phyloP scores from a whole-genome alignment of 2,797 vertebrate species.

The Rhinatrema bivittatum region DNA sequence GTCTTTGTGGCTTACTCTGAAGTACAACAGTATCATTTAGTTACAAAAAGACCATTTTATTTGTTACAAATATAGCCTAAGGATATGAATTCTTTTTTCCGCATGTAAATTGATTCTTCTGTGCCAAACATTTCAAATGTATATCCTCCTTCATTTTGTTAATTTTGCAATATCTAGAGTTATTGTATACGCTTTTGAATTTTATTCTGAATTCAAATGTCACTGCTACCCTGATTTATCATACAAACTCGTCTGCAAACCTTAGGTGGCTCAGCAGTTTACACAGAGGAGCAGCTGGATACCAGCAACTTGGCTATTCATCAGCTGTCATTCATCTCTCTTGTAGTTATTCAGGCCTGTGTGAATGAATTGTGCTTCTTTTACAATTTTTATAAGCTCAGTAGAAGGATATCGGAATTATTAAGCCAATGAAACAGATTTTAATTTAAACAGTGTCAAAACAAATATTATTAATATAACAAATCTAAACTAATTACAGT shows the following conservation, averaged over 20 bases:
- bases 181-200: not conserved
- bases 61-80: conserved; percentile 15
- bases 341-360: conserved; percentile 11
- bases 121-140: too few relatives aligned
- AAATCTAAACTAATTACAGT: conserved; percentile 23
- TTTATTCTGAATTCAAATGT: not conserved
- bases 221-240: not conserved
- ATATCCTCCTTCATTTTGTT: not conserved
- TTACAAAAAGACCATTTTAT: too few relatives aligned
- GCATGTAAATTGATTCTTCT: too few relatives aligned
- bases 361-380: conserved; percentile 20
- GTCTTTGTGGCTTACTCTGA: conserved; percentile 18
- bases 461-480: conserved; percentile 16
- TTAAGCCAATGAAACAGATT: conserved; percentile 22
- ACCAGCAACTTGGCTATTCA: not conserved
- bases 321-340: conserved; percentile 10
- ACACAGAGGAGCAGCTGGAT: not conserved
- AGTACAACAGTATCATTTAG: too few relatives aligned
- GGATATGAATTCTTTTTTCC: too few relatives aligned
- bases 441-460: conserved; percentile 15
- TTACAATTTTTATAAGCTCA: conserved; percentile 9
- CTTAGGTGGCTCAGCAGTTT: not conserved
- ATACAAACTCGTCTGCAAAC: not conserved
- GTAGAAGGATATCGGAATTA: conserved; percentile 11
- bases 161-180: not conserved